Evolutionary conservation across 2,797 vertebrate species (phyloP), one percentile per base, ranked within the genome.

Genomic region (Pteronotus mesoamericanus): DNA sequence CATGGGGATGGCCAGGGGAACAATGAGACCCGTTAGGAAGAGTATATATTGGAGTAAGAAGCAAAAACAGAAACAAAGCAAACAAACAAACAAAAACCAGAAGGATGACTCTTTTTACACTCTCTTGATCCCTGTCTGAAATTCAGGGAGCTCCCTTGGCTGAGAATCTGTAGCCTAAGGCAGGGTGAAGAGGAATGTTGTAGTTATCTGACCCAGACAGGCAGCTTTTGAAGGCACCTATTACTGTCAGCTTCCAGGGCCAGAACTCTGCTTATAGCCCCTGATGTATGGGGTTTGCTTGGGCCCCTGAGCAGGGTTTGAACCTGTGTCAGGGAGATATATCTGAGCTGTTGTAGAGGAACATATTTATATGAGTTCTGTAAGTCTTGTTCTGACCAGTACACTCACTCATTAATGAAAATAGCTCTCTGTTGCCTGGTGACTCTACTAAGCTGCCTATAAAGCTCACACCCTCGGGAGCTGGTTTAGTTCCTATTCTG

Each of bases 241-340:
- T 96, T 96, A 92, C 10, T 90, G 78, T 77, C 69, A 94, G 92
- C 92, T 96, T 85, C 68, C 21, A 94, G 78, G 94, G 96, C 74
- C 19, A 92, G 72, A 39, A 1, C 34, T 90, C 12, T 71, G 29
- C 55, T 94, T 26, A 18, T 6, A 83, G 64, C 3, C n/a, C n/a
- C 48, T 97, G 95, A 97, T 91, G 6, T 53, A 97, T 96, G 82
- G 24, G 1, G 10, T 72, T 95, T 91, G 14, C 64, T 68, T 80
- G 46, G 19, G 69, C 37, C 89, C 83, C 11, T n/a, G 11, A 97
- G 92, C 87, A 89, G 6, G 16, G 19, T 77, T 68, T 93, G 87
- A 89, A 90, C 71, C 51, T 91, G 3, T 26, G 24, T 44, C 44
- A 89, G 8, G 16, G 34, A 91, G 24, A 86, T 55, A 15, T 86